phyloP scores from a whole-genome alignment of 2,113 vertebrate species.

The Pachycephala philippinensis region DNA sequence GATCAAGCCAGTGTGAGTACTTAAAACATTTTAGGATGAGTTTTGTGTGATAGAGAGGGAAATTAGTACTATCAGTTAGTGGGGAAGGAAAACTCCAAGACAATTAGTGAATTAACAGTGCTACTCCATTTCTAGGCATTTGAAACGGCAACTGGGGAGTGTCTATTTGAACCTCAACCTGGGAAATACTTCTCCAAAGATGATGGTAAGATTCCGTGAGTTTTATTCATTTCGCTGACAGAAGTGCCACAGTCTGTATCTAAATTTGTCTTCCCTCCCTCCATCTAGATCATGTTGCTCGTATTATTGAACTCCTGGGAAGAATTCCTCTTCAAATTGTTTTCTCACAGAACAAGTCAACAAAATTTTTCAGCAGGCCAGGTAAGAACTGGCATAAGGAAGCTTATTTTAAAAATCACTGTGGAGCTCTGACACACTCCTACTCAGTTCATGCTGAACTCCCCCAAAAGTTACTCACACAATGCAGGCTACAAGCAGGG shows the following conservation, averaged over 20 bases:
- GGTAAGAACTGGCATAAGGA: constrained; percentile 58
- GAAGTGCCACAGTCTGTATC: not conserved
- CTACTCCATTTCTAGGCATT: constrained; percentile 74
- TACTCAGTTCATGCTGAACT: not conserved
- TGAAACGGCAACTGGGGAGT: constrained; percentile 81
- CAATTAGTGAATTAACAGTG: not conserved
- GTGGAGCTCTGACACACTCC: not conserved
- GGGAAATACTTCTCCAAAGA: constrained; percentile 78
- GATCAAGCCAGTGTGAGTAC: not conserved
- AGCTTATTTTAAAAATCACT: not conserved
- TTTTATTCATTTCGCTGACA: not conserved
- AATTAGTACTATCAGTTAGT: not conserved
- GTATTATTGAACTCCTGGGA: constrained; percentile 83
- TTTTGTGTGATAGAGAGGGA: not conserved
- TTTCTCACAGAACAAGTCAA: constrained; percentile 78
- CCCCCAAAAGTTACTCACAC: not conserved
- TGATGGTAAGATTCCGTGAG: constrained; percentile 73
- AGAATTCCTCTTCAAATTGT: constrained; percentile 77
- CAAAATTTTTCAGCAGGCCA: constrained; percentile 78
- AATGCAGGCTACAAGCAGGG: not conserved
- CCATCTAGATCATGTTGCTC: constrained; percentile 79
- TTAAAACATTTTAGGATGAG: not conserved
- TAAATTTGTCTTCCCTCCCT: not conserved
- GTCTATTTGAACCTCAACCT: constrained; percentile 81
- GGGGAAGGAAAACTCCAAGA: not conserved